These are phyloP conservation scores for Kryptolebias marmoratus DNA, from an alignment of 2,113 vertebrate species.

Conservation along the genomic window DNA sequence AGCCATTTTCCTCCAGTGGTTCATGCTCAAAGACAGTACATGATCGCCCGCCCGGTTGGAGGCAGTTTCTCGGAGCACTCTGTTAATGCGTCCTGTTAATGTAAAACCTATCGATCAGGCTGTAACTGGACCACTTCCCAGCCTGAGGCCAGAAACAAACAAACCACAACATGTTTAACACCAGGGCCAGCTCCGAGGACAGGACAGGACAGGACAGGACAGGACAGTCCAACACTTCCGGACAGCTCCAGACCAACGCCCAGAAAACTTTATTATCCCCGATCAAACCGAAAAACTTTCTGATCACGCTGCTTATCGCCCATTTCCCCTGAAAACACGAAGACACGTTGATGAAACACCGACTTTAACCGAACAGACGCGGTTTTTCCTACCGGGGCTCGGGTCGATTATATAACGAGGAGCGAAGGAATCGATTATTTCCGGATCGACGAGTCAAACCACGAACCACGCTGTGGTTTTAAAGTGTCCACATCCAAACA, in stretches of 20 bases:
- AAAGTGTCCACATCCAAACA: background rate
- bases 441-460: background rate
- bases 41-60: no score
- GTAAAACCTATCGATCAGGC: conserved; percentile 62
- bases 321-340: conserved; percentile 9
- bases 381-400: no score
- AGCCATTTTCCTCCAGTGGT: no score
- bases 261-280: conserved; percentile 2
- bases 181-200: no score
- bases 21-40: no score
- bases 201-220: no score
- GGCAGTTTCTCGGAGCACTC: background rate
- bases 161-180: conserved; percentile 24
- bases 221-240: conserved; percentile 57
- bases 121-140: conserved; percentile 51
- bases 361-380: no score
- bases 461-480: no score
- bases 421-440: background rate
- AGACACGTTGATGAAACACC: background rate
- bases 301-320: background rate
- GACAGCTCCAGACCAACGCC: conserved; percentile 63
- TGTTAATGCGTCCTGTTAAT: conserved; percentile 66
- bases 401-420: no score
- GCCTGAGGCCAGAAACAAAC: conserved; percentile 17
- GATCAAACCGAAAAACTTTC: background rate